Conservation (phyloP, 2,113 vertebrate species). For the Erpornis zantholeuca region DNA sequence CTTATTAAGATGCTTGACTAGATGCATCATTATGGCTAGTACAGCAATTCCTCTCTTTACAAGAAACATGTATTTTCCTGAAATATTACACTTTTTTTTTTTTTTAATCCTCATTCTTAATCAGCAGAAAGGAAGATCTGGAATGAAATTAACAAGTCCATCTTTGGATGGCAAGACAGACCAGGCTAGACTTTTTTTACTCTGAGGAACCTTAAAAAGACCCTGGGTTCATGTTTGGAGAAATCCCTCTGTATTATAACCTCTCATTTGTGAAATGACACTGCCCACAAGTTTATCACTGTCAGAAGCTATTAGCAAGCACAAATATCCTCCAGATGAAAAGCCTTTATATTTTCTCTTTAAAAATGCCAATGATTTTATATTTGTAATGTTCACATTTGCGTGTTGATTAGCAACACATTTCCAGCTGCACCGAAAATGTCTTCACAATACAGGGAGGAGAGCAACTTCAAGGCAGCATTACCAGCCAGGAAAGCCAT, state of each 20-base stretch:
- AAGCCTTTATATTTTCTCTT: not conserved
- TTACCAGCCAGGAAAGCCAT: slow-evolving; percentile 54
- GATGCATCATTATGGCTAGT: not conserved
- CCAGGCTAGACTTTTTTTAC: not conserved
- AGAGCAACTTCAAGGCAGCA: slow-evolving; percentile 44
- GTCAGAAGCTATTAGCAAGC: not conserved
- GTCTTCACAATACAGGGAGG: slow-evolving; percentile 50
- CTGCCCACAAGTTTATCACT: not conserved
- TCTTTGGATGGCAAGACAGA: not conserved
- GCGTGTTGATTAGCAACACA: slow-evolving; percentile 48
- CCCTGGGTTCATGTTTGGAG: not conserved
- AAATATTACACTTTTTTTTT: not conserved
- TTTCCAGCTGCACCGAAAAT: slow-evolving; percentile 54
- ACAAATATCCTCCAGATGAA: not conserved
- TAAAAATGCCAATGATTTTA: not conserved
- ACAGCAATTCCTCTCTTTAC: not conserved
- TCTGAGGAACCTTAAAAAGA: not conserved
- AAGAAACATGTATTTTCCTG: not conserved
- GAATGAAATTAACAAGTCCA: not conserved
- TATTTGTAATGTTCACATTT: not conserved
- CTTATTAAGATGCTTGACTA: not conserved
- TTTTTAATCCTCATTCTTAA: not conserved
- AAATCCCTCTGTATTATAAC: slow-evolving; percentile 34
- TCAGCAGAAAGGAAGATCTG: not conserved
- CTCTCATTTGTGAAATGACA: slow-evolving; percentile 15